Evolutionary conservation across 2,113 vertebrate species (phyloP).

Genomic region (Marmota monax): DNA sequence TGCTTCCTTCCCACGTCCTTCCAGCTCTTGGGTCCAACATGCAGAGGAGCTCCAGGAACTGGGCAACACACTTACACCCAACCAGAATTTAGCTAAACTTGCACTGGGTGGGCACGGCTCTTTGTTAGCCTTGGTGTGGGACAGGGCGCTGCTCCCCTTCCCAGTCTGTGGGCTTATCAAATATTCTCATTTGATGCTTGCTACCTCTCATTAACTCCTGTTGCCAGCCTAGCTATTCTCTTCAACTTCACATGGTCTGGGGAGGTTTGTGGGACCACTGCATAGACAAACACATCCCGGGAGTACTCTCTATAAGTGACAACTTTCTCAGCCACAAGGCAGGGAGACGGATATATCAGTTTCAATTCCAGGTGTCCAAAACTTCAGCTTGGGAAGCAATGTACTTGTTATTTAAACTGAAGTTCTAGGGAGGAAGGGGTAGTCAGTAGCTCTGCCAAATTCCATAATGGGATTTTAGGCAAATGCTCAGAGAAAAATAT

Average conservation of each 20-base stretch:
- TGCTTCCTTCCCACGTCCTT: neutral
- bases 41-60: neutral
- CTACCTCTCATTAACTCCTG: neutral
- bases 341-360: neutral
- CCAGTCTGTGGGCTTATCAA: neutral
- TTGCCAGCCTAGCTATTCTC: neutral
- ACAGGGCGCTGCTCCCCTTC: rapidly evolving
- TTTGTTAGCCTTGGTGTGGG: neutral
- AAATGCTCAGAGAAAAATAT: neutral
- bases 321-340: neutral
- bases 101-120: neutral
- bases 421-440: neutral
- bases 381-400: conserved; percentile 1
- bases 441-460: neutral
- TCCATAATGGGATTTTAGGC: neutral
- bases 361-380: conserved; percentile 43
- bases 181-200: neutral
- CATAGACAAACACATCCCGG: neutral
- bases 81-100: neutral
- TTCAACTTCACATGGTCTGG: neutral
- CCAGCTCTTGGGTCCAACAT: neutral
- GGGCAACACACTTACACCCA: neutral
- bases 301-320: neutral
- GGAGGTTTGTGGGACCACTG: neutral
- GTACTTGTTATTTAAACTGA: conserved; percentile 45